Percentiles rank a stretch among this genome's conserved stretches.
phyloP scores from a whole-genome alignment of 2,797 vertebrate genomes.

The Platyrinchus mystaceus region DNA sequence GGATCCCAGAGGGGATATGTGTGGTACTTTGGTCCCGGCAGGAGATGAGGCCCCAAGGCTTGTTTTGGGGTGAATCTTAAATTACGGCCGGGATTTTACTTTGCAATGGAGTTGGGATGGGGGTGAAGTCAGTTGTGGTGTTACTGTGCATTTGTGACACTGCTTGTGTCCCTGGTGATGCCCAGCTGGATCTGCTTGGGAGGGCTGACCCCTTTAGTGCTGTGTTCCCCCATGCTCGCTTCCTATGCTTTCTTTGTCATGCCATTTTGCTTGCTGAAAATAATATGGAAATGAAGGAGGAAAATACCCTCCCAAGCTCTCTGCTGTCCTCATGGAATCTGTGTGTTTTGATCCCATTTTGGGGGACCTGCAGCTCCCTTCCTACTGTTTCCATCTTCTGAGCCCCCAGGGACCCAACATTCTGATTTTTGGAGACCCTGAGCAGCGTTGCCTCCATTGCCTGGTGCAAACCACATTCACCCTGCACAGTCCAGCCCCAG shows the following conservation, averaged over 20 bases:
- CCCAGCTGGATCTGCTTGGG: neutral
- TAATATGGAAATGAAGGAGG: neutral
- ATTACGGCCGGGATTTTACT: neutral
- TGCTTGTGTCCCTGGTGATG: fast-evolving
- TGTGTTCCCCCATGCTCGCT: neutral
- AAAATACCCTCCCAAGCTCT: neutral
- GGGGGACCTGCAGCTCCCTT: neutral
- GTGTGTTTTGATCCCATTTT: fast-evolving
- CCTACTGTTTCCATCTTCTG: neutral
- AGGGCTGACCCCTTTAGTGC: fast-evolving
- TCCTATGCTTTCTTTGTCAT: fast-evolving
- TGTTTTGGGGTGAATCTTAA: neutral
- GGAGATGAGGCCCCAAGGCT: neutral
- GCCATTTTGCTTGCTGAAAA: neutral
- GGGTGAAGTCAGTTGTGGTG: neutral
- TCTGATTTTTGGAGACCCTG: fast-evolving
- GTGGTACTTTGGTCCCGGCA: fast-evolving
- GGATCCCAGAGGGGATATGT: fast-evolving
- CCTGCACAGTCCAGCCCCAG: fast-evolving
- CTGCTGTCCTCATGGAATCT: neutral
- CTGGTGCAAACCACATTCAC: fast-evolving
- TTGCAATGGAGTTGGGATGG: fast-evolving
- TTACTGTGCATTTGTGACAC: neutral
- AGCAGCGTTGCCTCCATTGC: fast-evolving
- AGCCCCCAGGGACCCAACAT: fast-evolving